Base-by-base conservation (phyloP, 2,797 vertebrate genomes). In the Falco berigora region DNA sequence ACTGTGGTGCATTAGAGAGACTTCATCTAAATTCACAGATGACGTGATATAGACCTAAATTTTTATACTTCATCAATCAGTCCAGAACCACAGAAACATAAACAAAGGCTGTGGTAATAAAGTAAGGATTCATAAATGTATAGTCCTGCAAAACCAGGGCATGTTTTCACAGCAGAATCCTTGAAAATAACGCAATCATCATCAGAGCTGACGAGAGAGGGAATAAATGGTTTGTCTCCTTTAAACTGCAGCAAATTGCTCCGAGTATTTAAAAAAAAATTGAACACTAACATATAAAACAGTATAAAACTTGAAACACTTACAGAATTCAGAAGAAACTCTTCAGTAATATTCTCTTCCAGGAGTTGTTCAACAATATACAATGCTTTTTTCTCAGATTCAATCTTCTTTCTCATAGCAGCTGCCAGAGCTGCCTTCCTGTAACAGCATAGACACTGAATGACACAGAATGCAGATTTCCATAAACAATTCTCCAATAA, bases 281-380 rank as follows among this genome's bases (percentile, higher is more conserved):
- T 78, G 8, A 66, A 79, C 18, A 12, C 2, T 10, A 59, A 73
- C 28, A 89, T 19, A 69, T 7, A 85, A 76, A 92, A 28, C 5
- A 68, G 8, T 12, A 63, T 23, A 67, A 86, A 89, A 56, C 17
- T 55, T 59, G 32, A 15, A 94, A 90, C 12, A 98, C 98, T 23
- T 98, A 99, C 99, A 97, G 98, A 99, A 76, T 98, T 98, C 23
- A 97, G 73, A 78, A 99, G 97, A 92, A 99, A 98, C 68, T 99
- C 98, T 79, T 99, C 99, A 14, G 98, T 94, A 86, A 99, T 98
- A 13, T 97, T 97, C 74, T 99, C 98, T 86, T 99, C 99, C 91
- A 99, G 96, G n/a, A 99, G 98, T 7, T 98, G 98, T 97, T 99
- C 98, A 84, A 99, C 99, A 82, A 99, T 88, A 85, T 88, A 90